These are phyloP conservation scores for Kryptolebias marmoratus DNA, from an alignment of 2,113 vertebrate genomes.

Conservation along the genomic window DNA sequence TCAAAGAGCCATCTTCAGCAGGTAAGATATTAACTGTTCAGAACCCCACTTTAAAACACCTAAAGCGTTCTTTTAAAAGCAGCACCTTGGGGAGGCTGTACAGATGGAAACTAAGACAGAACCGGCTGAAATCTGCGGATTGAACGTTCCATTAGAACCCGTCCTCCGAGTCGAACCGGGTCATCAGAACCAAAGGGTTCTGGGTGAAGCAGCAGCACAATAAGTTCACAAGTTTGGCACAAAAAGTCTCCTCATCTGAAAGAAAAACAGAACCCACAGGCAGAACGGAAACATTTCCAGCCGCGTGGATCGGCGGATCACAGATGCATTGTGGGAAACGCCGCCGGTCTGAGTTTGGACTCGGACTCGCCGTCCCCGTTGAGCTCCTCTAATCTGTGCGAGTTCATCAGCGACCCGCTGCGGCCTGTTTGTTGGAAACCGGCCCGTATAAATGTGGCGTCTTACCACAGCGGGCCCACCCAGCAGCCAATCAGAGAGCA, in stretches of 20 bases:
- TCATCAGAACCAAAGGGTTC: not conserved
- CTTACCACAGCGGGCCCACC: slow-evolving; percentile 47
- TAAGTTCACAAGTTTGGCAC: no score
- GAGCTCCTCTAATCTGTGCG: slow-evolving; percentile 11
- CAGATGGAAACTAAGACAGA: no score
- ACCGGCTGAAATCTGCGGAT: no score
- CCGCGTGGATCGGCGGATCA: not conserved
- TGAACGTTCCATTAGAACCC: not conserved
- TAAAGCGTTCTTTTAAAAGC: no score
- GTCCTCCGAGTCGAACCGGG: not conserved
- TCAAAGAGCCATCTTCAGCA: no score
- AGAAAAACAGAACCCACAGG: no score
- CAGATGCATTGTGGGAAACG: slow-evolving; percentile 28
- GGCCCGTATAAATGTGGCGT: slow-evolving; percentile 44
- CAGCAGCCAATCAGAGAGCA: slow-evolving; percentile 48
- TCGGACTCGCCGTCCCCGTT: not conserved
- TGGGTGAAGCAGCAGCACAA: no score
- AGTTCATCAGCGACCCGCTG: slow-evolving; percentile 38
- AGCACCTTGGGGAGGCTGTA: no score
- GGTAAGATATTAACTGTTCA: no score
- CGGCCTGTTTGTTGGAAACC: slow-evolving; percentile 52
- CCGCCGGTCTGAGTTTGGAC: not conserved
- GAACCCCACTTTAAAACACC: no score
- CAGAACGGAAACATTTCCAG: not conserved
- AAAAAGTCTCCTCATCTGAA: no score